Evolutionary conservation across 2,888 invertebrate genomes (phyloP), one percentile per base, ranked within the genome.

Genomic region (Epicampocera succincta): DNA sequence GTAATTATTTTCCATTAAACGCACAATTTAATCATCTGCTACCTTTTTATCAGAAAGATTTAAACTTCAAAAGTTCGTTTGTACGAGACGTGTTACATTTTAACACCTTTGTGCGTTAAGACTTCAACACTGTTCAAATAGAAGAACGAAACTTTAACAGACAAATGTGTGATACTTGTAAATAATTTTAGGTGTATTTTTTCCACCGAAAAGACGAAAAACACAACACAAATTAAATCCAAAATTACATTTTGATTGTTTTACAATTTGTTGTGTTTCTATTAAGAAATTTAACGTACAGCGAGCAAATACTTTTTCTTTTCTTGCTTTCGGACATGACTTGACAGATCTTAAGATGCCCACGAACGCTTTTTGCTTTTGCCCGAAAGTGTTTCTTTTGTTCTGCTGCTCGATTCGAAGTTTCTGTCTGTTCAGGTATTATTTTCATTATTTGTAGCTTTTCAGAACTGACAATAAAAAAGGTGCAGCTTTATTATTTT

Each of bases 241-340:
- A 56, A 61, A 63, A 81, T 63, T 76, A 68, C 66, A 60, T 61
- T 56, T 68, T 68, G 68, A 81, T 81, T 81, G 72, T 65, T 81
- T 73, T 42, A 76, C 80, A 77, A 63, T 76, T 48, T 69, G 44
- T 54, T 61, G 44, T n/a, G 17, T 25, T 52, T 42, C n/a, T 50
- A 17, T 60, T 72, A 42, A 40, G 25, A 60, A 54, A n/a, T 77
- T 71, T 11, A 77, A 56, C 63, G 40, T 77, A 63, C 54, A 69
- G 17, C 25, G 25, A 63, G 63, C 63, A 69, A 77, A 69, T 77
- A 56, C 13, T 69, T 69, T 76, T 44, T 52, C 38, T 68, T 42
- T 46, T 44, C 5, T 25, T 46, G 3, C 4, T 68, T 42, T 46
- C 3, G 56, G 54, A 72, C 80, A 76, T 81, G 80, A 81, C 80